Conservation (phyloP, 2,797 vertebrate genomes). For the Centroberyx gerrardi region DNA sequence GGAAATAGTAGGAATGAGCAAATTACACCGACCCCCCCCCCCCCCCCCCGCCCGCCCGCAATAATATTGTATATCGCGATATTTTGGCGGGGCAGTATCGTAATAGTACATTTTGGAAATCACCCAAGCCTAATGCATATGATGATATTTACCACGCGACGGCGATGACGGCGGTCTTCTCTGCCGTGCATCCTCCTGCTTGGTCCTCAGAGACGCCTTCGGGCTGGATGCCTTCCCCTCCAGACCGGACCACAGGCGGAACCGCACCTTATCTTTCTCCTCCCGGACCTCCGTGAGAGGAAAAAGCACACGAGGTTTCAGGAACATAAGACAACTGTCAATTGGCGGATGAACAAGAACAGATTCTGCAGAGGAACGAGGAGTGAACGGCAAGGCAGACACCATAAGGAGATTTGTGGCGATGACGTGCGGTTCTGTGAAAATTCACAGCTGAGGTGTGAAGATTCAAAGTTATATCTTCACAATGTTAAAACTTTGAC, state of each 20-base stretch:
- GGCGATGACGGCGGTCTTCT: constrained; percentile 79
- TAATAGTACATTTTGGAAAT: no score
- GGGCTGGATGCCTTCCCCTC: constrained; percentile 74
- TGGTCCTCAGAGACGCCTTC: constrained; percentile 53
- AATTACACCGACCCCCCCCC: no score
- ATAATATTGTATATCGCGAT: no score
- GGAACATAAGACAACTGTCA: background rate
- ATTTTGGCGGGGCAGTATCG: no score
- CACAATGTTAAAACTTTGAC: background rate
- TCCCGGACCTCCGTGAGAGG: constrained; percentile 78
- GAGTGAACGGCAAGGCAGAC: constrained; percentile 10
- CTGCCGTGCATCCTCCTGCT: constrained; percentile 60
- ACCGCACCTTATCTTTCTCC: constrained; percentile 87
- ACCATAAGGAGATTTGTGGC: background rate
- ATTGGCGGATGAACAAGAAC: constrained; percentile 11
- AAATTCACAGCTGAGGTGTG: constrained; percentile 37
- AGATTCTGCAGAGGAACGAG: background rate
- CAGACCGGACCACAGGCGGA: constrained; percentile 83
- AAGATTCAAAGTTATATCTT: constrained; percentile 25
- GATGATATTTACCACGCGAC: constrained; percentile 66
- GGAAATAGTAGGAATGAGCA: no score
- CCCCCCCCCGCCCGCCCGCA: no score
- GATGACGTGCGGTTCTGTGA: constrained; percentile 21
- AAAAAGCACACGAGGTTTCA: constrained; percentile 36
- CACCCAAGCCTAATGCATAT: no score